Base-by-base conservation (phyloP, 2,113 vertebrate genomes). In the Pycnonotus jocosus region DNA sequence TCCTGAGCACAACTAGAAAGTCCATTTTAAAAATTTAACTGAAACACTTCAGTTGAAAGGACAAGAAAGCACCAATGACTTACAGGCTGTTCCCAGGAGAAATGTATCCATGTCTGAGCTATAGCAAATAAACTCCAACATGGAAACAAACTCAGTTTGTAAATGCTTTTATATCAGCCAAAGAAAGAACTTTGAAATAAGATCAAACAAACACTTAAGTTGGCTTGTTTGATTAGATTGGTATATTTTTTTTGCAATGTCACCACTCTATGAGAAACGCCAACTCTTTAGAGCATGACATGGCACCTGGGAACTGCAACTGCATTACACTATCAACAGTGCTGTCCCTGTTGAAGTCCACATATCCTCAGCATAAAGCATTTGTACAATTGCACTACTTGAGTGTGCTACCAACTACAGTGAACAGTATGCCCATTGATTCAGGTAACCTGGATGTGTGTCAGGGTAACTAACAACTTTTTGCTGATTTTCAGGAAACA, bases 151-250 rank as follows among this genome's bases (percentile, higher is more conserved):
- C 14, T 17, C 24, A 65, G 11, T 51, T 70, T 66, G 15, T 9
- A 81, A 83, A 47, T 51, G 31, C 38, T 87, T 81, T 78, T 12
- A 0, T 56, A 66, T 23, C 22, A 74, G 30, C 5, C 25, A 48
- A 84, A 78, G n/a, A 80, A 88, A 66, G n/a, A 83, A 65, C 24
- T 84, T 74, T 56, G 58, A 78, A 78, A 53, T 45, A 62, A 54
- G 31, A 81, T 13, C 33, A 23, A 66, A 54, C 12, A 65, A 88
- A 70, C 42, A 38, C 30, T 54, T 44, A 60, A 81, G 71, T 47
- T 66, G 73, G 58, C 12, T 56, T 42, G 22, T 54, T 85, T 71
- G 54, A 68, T 70, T 71, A 71, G 33, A 70, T 61, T 71, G 38
- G 21, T 42, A 48, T 47, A 30, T 23, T 62, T 35, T 35, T 38